A percentile compares a stretch with the other conserved stretches of the same genome.
phyloP scores from a whole-genome alignment of 1,140 invertebrate genomes.

The Bilobella aurantiaca region DNA sequence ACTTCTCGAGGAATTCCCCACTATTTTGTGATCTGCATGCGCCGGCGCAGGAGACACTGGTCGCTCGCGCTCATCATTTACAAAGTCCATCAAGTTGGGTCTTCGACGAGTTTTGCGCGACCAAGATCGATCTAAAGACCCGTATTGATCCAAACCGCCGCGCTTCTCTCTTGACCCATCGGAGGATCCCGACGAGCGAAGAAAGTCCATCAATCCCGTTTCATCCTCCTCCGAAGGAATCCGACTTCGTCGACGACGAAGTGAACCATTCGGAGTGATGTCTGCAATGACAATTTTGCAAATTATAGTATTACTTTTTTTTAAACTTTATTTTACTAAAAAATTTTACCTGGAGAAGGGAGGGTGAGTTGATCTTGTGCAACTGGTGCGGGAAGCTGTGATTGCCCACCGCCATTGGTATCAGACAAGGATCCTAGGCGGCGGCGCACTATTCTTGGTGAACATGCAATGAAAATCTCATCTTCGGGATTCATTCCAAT shows the following conservation, averaged over 20 bases:
- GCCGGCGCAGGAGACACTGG: constrained; percentile 52
- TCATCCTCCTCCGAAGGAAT: constrained; percentile 75
- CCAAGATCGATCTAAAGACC: constrained; percentile 66
- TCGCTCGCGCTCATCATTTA: constrained; percentile 53
- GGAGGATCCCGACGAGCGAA: constrained; percentile 62
- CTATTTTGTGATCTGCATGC: constrained; percentile 18
- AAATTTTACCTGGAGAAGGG: constrained; percentile 26
- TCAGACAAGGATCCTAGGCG: constrained; percentile 56
- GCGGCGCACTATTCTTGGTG: constrained; percentile 54
- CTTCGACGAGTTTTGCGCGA: constrained; percentile 64
- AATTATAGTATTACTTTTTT: not conserved
- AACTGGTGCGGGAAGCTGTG: too few relatives aligned
- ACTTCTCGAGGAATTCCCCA: constrained; percentile 35
- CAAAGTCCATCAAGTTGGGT: constrained; percentile 50
- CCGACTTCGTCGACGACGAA: constrained; percentile 64
- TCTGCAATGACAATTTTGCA: constrained; percentile 49
- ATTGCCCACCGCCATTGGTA: constrained; percentile 7
- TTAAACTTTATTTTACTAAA: not conserved
- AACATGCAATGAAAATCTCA: constrained; percentile 53
- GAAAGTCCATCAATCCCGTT: constrained; percentile 70
- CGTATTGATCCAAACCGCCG: constrained; percentile 36
- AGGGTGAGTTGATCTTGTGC: constrained; percentile 26
- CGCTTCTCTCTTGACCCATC: constrained; percentile 58
- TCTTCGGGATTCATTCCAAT: constrained; percentile 40
- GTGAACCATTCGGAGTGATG: constrained; percentile 76